Percentiles rank a stretch among this genome's conserved stretches.
These are phyloP conservation scores for Mus caroli DNA, from an alignment of 2,797 vertebrate genomes.

Conservation along the genomic window DNA sequence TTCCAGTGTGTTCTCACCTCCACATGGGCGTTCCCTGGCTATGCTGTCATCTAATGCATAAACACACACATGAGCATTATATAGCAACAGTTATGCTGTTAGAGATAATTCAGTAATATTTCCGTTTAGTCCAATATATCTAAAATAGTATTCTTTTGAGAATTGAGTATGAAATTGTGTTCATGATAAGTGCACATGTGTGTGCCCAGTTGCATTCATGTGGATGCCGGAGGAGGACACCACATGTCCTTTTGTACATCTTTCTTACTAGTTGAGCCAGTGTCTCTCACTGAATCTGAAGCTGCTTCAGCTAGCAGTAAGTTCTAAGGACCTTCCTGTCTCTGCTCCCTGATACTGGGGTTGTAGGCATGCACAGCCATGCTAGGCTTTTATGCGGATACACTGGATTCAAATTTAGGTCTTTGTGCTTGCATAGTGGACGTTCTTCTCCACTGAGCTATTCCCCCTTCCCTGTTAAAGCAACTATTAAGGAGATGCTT, in stretches of 20 bases:
- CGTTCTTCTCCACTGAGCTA: background rate
- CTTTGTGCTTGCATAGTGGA: background rate
- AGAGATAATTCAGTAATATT: background rate
- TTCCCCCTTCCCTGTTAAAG: background rate
- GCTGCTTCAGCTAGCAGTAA: background rate
- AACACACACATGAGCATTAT: background rate
- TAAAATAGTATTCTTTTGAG: background rate
- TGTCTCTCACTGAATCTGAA: background rate
- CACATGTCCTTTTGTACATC: background rate
- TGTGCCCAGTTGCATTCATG: background rate
- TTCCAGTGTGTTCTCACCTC: background rate
- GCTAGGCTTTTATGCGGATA: too few species aligned
- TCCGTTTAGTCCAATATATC: background rate
- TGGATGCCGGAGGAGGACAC: background rate
- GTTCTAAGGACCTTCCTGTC: background rate
- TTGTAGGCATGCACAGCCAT: background rate
- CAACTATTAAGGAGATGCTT: background rate
- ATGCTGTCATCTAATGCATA: background rate
- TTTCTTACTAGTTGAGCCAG: background rate
- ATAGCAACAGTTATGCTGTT: background rate
- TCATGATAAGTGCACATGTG: background rate
- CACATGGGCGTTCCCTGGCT: background rate
- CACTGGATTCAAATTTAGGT: background rate
- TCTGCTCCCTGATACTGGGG: background rate
- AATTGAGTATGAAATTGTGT: background rate